Percentiles rank a stretch among this genome's conserved stretches.
Evolutionary conservation across 2,888 invertebrate species (phyloP).

Genomic region (Athetis lepigone): DNA sequence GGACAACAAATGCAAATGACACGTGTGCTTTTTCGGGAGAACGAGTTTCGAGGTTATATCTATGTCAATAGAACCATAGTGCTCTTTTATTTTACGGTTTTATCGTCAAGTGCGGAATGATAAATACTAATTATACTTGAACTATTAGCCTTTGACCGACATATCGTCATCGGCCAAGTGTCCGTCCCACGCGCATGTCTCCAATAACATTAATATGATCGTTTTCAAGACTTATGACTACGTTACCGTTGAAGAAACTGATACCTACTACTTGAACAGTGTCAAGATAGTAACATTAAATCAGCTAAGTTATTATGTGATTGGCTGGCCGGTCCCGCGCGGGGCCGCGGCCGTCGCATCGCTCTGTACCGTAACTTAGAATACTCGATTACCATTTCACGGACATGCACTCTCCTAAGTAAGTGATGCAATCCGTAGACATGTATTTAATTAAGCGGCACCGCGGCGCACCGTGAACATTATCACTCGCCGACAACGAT

Average conservation of each 20-base stretch:
- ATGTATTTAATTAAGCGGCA: constrained; percentile 64
- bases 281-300: constrained; percentile 30
- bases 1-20: background rate
- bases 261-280: constrained; percentile 7
- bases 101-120: constrained; percentile 37
- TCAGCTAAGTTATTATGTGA: constrained; percentile 42
- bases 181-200: constrained; percentile 38
- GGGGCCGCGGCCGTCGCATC: constrained; percentile 14
- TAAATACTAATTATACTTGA: constrained; percentile 61
- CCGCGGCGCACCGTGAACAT: constrained; percentile 56
- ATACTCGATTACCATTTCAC: constrained; percentile 53
- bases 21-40: constrained; percentile 15
- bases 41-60: background rate
- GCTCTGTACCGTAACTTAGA: constrained; percentile 57
- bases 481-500: constrained; percentile 64
- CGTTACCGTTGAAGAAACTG: background rate
- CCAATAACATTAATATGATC: constrained; percentile 38
- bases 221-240: constrained; percentile 11
- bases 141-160: constrained; percentile 58
- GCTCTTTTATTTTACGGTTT: constrained; percentile 6
- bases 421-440: constrained; percentile 61
- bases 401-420: constrained; percentile 53
- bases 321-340: constrained; percentile 17
- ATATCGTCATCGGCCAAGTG: constrained; percentile 39
- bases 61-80: constrained; percentile 3